Evolutionary conservation across 2,888 invertebrate genomes (phyloP), one percentile per base, ranked within the genome.

Genomic region (Lepidonotus clava): DNA sequence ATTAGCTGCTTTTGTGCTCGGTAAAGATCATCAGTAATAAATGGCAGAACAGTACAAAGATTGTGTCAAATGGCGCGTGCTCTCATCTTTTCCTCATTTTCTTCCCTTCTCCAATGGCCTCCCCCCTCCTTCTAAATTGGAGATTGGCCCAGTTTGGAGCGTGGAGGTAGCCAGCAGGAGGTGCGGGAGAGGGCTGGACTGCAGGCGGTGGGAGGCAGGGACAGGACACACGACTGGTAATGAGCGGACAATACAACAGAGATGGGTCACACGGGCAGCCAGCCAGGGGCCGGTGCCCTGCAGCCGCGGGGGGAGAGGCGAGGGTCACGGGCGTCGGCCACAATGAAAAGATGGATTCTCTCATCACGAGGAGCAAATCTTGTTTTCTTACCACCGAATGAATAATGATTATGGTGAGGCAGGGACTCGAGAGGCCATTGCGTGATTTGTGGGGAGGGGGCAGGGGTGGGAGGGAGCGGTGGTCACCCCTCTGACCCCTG

Each of bases 321-420:
- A n/a, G 21, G 34, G 36, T n/a, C 71, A 18, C 11, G 8, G 8
- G 46, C 46, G 46, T 18, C 18, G 46, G 8, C 46, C 8, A 8
- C 66, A 41, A 80, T 46, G 80, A 34, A 80, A 80, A 80, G 46
- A 80, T 80, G 41, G 80, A 80, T 80, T 46, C 51, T 40, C 80
- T 80, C 80, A 80, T 51, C 41, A 46, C 28, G 36, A 71, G 24
- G 80, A 28, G 46, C 41, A 80, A 80, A 80, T 80, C 80, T 46
- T 80, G 80, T 80, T 80, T 80, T 46, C 80, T 46, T 24, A n/a
- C 8, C 71, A 71, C 11, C 36, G 21, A 71, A 71, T 71, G 38
- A 71, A 71, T 71, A 36, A 71, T 71, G 71, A 18, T n/a, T 71
- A 71, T 71, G 36, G 38, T 36, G 46, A 4, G 71, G 36, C 8